phyloP scores from a whole-genome alignment of 2,888 invertebrate genomes.

The Synanthedon vespiformis region DNA sequence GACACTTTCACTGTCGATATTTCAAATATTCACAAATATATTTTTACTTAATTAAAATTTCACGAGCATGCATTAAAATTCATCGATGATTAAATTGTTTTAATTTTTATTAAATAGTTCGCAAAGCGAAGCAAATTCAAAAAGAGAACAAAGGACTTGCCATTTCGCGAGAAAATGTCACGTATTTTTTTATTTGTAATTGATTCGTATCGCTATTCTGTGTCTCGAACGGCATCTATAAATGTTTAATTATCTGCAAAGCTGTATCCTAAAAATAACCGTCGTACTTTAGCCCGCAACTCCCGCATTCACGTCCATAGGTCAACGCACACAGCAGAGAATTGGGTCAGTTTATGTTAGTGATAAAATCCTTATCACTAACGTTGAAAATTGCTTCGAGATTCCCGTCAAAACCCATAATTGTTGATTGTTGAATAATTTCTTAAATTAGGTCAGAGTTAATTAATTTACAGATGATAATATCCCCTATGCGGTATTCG shows the following conservation, averaged over 20 bases:
- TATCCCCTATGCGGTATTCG: slow-evolving; percentile 53
- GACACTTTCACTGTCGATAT: too few species aligned
- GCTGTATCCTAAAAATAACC: slow-evolving; percentile 67
- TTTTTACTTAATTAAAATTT: background rate
- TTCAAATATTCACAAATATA: too few species aligned
- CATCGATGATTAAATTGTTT: too few species aligned
- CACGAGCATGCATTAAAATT: background rate
- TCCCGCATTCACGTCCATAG: slow-evolving; percentile 62
- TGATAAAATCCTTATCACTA: slow-evolving; percentile 21
- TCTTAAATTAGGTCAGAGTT: slow-evolving; percentile 18
- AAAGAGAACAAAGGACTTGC: slow-evolving; percentile 51
- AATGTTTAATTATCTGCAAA: slow-evolving; percentile 68
- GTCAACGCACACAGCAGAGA: slow-evolving; percentile 63
- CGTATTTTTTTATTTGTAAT: slow-evolving; percentile 23
- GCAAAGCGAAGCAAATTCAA: slow-evolving; percentile 15
- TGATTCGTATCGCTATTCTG: slow-evolving; percentile 25
- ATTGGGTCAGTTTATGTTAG: slow-evolving; percentile 61
- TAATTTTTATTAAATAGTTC: background rate
- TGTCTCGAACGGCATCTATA: slow-evolving; percentile 52
- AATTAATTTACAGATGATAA: slow-evolving; percentile 21
- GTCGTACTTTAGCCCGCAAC: slow-evolving; percentile 59
- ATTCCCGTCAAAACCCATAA: slow-evolving; percentile 17
- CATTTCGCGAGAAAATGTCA: slow-evolving; percentile 30
- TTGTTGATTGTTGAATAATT: slow-evolving; percentile 14
- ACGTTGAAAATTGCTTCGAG: slow-evolving; percentile 12